Percentiles rank a stretch among this genome's conserved stretches.
Conservation (phyloP, 2,113 vertebrate genomes). For the Cheirogaleus medius region DNA sequence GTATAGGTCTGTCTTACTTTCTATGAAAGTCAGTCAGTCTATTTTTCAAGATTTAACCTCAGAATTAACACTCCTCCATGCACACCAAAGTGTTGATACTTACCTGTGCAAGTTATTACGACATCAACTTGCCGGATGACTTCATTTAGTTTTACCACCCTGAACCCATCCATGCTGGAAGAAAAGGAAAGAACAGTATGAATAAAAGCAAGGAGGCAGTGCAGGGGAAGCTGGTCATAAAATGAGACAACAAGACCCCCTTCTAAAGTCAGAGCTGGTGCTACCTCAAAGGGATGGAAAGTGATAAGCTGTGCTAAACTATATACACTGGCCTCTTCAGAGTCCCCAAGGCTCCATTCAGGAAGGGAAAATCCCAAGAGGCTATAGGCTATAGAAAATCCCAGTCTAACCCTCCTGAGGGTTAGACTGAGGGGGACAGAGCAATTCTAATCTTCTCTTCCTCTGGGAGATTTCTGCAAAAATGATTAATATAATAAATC, state of each 20-base stretch:
- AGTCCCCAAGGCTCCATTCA: not conserved
- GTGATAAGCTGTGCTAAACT: not conserved
- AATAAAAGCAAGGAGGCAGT: conserved; percentile 2
- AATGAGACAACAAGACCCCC: not conserved
- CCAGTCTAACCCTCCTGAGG: no score
- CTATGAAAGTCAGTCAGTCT: not conserved
- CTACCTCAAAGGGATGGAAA: not conserved
- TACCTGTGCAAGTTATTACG: conserved; percentile 99
- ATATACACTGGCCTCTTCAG: not conserved
- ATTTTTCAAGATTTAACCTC: not conserved
- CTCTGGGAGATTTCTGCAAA: not conserved
- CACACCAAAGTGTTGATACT: not conserved
- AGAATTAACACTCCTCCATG: not conserved
- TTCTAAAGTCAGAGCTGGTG: not conserved
- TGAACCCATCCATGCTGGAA: conserved; percentile 98
- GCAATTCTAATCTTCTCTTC: not conserved
- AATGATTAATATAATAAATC: not conserved
- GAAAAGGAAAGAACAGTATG: conserved; percentile 46
- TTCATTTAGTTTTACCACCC: conserved; percentile 97
- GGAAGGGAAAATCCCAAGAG: not conserved
- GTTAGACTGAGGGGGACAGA: not conserved
- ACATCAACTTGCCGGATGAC: conserved; percentile 98
- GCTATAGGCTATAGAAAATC: no score
- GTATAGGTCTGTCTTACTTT: not conserved
- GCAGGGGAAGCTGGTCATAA: not conserved